Percentiles rank a stretch among this genome's conserved stretches.
Conservation (phyloP, 2,888 invertebrate species). For the Pheosia gnoma region DNA sequence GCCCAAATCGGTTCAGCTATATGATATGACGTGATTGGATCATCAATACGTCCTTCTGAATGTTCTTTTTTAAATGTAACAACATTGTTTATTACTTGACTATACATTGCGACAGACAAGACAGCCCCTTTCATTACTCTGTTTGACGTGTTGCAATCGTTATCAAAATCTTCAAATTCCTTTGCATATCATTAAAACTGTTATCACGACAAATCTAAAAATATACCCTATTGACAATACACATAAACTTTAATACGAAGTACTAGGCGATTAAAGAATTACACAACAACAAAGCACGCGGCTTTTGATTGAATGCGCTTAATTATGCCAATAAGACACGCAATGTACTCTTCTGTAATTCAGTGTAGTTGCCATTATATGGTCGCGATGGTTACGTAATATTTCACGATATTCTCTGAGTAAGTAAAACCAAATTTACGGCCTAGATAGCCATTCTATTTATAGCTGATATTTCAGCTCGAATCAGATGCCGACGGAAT, state of each 20-base stretch:
- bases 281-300: conserved; percentile 24
- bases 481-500: neutral
- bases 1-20: too few relatives aligned
- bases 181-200: neutral
- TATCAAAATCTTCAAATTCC: neutral
- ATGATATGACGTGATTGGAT: too few relatives aligned
- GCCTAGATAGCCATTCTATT: neutral
- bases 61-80: too few relatives aligned
- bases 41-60: too few relatives aligned
- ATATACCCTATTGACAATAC: conserved; percentile 13
- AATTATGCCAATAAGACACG: conserved; percentile 10
- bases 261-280: conserved; percentile 17
- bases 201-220: conserved; percentile 6
- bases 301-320: conserved; percentile 4
- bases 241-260: conserved; percentile 6
- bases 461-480: neutral
- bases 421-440: neutral
- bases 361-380: neutral
- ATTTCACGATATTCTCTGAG: neutral
- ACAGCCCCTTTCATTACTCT: neutral
- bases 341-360: neutral
- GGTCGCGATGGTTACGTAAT: neutral
- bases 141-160: neutral
- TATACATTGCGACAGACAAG: neutral
- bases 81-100: too few relatives aligned